These are phyloP conservation scores for Hydrotaea cyrtoneurina DNA, from an alignment of 2,888 invertebrate genomes.

Conservation along the genomic window DNA sequence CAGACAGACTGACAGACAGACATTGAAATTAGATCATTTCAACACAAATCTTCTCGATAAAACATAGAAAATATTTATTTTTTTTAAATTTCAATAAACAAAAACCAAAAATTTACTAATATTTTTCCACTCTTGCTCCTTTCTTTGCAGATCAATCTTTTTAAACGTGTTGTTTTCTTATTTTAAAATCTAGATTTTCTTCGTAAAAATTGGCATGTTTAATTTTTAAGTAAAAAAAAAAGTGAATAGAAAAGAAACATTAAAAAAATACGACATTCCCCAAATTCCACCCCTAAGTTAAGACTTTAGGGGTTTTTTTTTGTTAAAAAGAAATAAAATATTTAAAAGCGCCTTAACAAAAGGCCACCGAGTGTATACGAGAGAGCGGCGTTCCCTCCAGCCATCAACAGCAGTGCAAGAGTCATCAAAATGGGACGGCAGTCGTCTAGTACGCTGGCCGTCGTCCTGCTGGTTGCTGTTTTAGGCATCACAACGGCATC, in stretches of 20 bases:
- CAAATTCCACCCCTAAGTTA: conserved; percentile 28
- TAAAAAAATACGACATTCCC: conserved; percentile 54
- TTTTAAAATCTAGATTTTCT: conserved; percentile 67
- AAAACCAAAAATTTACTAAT: conserved; percentile 39
- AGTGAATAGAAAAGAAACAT: conserved; percentile 28
- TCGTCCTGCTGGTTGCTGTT: conserved; percentile 77
- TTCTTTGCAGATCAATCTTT: conserved; percentile 60
- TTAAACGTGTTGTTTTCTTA: conserved; percentile 26
- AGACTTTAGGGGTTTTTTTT: conserved; percentile 43
- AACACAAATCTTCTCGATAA: background rate
- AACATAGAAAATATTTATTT: background rate
- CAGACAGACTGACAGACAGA: background rate
- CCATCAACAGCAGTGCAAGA: conserved; percentile 53
- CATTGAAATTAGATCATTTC: background rate
- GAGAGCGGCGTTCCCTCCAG: conserved; percentile 36
- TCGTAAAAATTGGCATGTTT: conserved; percentile 52
- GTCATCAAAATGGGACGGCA: conserved; percentile 78
- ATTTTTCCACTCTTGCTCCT: conserved; percentile 50
- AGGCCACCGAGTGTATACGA: background rate
- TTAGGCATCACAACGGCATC: conserved; percentile 77
- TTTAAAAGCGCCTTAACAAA: background rate
- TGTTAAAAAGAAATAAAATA: conserved; percentile 22
- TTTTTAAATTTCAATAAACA: background rate
- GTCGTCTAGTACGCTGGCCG: conserved; percentile 77
- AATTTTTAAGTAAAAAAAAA: conserved; percentile 30